Percentiles rank a stretch among this genome's conserved stretches.
Evolutionary conservation across 2,113 vertebrate genomes (phyloP).

Genomic region (Ardeotis arabs): DNA sequence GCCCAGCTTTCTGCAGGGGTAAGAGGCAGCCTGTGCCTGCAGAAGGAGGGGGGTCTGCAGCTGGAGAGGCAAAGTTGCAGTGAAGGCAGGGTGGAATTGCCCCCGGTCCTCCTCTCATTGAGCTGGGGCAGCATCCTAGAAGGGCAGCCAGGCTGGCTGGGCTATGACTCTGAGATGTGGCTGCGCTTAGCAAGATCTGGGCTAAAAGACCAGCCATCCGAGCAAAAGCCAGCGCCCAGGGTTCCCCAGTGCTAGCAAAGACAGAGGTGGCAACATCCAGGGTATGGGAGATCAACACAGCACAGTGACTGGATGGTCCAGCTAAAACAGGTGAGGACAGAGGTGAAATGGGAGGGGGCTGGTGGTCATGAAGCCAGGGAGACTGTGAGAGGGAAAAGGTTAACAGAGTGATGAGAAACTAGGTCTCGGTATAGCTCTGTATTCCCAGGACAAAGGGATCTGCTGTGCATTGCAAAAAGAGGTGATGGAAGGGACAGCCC

Average conservation of each 20-base stretch:
- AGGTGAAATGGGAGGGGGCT: neutral
- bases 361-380: neutral
- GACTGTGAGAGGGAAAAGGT: neutral
- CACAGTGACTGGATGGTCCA: neutral
- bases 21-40: neutral
- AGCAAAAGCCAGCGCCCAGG: neutral
- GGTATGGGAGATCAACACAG: neutral
- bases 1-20: neutral
- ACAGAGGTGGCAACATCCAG: neutral
- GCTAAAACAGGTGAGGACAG: neutral
- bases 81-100: neutral
- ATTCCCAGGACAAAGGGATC: constrained; percentile 15
- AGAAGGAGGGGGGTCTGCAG: neutral
- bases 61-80: neutral
- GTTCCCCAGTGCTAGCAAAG: neutral
- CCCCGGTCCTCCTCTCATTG: rapidly evolving
- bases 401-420: neutral
- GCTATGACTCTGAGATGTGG: neutral
- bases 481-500: constrained; percentile 31
- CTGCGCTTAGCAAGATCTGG: neutral
- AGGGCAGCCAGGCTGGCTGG: neutral
- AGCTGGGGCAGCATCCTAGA: neutral
- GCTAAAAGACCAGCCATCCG: rapidly evolving
- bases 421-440: neutral
- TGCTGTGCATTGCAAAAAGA: constrained; percentile 20